Evolutionary conservation across 2,113 vertebrate species (phyloP).

Genomic region (Heterotis niloticus): DNA sequence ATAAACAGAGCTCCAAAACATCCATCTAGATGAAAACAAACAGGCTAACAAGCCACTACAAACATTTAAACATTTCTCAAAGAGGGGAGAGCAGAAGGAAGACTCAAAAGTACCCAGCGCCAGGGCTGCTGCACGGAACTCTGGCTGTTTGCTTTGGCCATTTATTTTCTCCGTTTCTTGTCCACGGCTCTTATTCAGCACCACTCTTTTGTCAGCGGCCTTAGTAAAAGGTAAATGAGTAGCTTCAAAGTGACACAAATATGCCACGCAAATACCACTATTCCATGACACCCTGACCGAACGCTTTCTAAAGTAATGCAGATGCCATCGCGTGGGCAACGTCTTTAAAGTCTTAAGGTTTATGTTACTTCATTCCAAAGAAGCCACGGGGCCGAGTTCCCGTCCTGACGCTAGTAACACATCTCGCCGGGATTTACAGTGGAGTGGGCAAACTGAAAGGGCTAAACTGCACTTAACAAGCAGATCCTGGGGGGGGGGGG

Average conservation of each 20-base stretch:
- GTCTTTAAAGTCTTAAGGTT: too few relatives aligned
- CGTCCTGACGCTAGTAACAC: constrained; percentile 46
- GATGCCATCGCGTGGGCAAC: too few relatives aligned
- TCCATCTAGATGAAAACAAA: constrained; percentile 64
- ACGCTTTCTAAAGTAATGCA: too few relatives aligned
- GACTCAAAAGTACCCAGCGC: too few relatives aligned
- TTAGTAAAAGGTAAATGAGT: too few relatives aligned
- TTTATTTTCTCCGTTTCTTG: too few relatives aligned
- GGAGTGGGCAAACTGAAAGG: constrained; percentile 70
- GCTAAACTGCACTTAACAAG: constrained; percentile 57
- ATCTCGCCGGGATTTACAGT: constrained; percentile 62
- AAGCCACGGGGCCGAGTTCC: constrained; percentile 1
- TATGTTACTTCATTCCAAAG: too few relatives aligned
- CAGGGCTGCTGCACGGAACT: neutral
- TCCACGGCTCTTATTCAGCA: too few relatives aligned
- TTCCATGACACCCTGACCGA: neutral
- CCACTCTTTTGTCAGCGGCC: too few relatives aligned
- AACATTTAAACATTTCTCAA: constrained; percentile 22
- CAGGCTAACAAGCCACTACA: constrained; percentile 50
- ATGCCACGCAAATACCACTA: neutral
- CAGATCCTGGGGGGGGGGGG: constrained; percentile 54
- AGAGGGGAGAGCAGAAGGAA: constrained; percentile 16
- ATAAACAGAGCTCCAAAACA: constrained; percentile 63
- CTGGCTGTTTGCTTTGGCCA: neutral
- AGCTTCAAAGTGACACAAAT: neutral